Conservation (phyloP, 2,888 invertebrate genomes). For the Oligia fasciuncula region DNA sequence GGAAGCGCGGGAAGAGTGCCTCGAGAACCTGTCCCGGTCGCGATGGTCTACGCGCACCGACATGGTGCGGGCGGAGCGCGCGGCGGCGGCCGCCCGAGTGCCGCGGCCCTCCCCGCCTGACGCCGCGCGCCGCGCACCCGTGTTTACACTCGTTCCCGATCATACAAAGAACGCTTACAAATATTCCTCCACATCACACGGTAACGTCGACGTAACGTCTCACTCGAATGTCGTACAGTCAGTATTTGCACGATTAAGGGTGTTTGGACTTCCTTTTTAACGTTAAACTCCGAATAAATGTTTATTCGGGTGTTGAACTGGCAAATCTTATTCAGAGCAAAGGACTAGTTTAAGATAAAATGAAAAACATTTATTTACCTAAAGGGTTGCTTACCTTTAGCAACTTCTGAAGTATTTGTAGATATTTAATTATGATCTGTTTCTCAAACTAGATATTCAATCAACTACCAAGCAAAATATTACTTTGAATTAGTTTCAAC, state of each 20-base stretch:
- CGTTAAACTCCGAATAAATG: slow-evolving; percentile 75
- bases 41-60: slow-evolving; percentile 88
- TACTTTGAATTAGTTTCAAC: slow-evolving; percentile 24
- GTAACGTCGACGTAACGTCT: slow-evolving; percentile 77
- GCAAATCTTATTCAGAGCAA: slow-evolving; percentile 56
- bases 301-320: slow-evolving; percentile 73
- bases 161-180: slow-evolving; percentile 84
- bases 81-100: slow-evolving; percentile 89
- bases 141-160: slow-evolving; percentile 87
- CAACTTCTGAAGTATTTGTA: background rate
- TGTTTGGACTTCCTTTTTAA: slow-evolving; percentile 79
- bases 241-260: slow-evolving; percentile 82
- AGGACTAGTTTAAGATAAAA: slow-evolving; percentile 33
- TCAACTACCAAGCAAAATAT: slow-evolving; percentile 12
- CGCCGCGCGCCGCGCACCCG: slow-evolving; percentile 77
- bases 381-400: background rate
- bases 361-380: slow-evolving; percentile 21
- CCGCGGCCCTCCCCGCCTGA: slow-evolving; percentile 77
- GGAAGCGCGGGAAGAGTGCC: slow-evolving; percentile 88
- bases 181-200: slow-evolving; percentile 82
- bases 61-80: slow-evolving; percentile 88
- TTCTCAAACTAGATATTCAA: slow-evolving; percentile 2
- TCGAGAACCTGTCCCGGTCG: slow-evolving; percentile 87
- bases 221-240: slow-evolving; percentile 77
- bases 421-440: slow-evolving; percentile 4